phyloP scores from a whole-genome alignment of 2,113 vertebrate genomes.

The Scophthalmus maximus region DNA sequence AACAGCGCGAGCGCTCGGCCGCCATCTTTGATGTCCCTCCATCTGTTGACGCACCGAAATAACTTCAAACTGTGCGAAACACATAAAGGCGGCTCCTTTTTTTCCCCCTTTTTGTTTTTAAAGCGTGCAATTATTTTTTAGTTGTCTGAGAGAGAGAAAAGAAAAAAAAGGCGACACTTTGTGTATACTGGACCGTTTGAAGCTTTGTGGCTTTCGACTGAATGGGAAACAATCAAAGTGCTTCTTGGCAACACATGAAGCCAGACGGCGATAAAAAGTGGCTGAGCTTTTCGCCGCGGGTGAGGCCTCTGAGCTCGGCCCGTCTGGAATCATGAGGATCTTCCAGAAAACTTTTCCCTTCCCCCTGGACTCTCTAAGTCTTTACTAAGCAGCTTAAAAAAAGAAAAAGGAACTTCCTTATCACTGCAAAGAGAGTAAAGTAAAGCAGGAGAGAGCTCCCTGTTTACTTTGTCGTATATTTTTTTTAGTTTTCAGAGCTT shows the following conservation, averaged over 20 bases:
- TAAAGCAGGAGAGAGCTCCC: too few relatives aligned
- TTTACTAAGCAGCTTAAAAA: too few relatives aligned
- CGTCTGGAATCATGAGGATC: slow-evolving; percentile 44
- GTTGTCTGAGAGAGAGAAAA: slow-evolving; percentile 33
- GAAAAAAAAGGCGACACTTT: slow-evolving; percentile 12
- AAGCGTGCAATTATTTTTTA: slow-evolving; percentile 62
- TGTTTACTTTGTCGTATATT: too few relatives aligned
- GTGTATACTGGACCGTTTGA: slow-evolving; percentile 48
- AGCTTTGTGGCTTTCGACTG: slow-evolving; percentile 61
- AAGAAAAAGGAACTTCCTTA: too few relatives aligned
- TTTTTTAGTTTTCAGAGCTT: too few relatives aligned
- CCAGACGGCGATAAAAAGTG: slow-evolving; percentile 58
- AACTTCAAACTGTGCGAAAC: slow-evolving; percentile 36
- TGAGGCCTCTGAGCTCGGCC: slow-evolving; percentile 34
- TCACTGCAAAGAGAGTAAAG: too few relatives aligned
- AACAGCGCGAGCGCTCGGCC: neutral
- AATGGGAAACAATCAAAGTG: slow-evolving; percentile 70
- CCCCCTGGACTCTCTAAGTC: neutral
- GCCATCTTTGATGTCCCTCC: slow-evolving; percentile 57
- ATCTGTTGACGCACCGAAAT: slow-evolving; percentile 37
- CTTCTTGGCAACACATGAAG: slow-evolving; percentile 64
- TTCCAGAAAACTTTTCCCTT: slow-evolving; percentile 20
- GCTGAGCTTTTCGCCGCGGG: slow-evolving; percentile 39
- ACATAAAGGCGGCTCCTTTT: too few relatives aligned
- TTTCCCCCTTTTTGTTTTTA: too few relatives aligned